A percentile compares a stretch with the other conserved stretches of the same genome.
phyloP scores from a whole-genome alignment of 2,113 vertebrate genomes.

The Crotalus viridis region DNA sequence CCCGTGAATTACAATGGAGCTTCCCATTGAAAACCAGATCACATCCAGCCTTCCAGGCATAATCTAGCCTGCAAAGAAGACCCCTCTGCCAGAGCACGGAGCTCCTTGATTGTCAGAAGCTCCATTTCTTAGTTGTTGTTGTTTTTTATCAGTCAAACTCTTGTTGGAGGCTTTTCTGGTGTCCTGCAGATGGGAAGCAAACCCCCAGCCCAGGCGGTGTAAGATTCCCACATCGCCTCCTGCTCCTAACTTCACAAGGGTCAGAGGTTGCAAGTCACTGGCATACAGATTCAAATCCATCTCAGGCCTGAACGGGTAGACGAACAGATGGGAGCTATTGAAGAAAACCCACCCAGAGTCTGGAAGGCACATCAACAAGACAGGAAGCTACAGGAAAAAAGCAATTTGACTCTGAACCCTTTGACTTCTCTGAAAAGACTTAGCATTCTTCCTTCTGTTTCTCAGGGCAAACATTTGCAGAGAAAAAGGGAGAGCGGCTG shows the following conservation, averaged over 20 bases:
- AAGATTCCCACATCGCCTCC: not conserved
- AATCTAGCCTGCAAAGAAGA: not conserved
- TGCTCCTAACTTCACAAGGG: not conserved
- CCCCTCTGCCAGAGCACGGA: not conserved
- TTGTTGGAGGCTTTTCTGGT: not conserved
- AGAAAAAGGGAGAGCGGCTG: not conserved
- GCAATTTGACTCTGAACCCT: not conserved
- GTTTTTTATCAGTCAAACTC: not conserved
- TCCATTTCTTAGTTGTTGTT: not conserved
- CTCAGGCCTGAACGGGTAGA: not conserved
- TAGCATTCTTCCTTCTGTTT: not conserved
- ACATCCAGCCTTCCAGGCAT: not conserved
- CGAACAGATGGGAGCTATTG: slow-evolving; percentile 18
- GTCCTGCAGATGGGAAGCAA: not conserved
- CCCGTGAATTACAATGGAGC: not conserved
- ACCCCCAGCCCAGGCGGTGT: not conserved
- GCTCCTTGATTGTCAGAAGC: not conserved
- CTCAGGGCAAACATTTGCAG: not conserved
- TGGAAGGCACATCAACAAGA: not conserved
- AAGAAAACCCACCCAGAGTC: slow-evolving; percentile 22
- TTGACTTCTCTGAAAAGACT: slow-evolving; percentile 3
- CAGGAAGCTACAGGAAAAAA: not conserved
- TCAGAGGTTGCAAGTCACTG: not conserved
- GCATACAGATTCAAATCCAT: slow-evolving; percentile 30
- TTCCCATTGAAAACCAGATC: not conserved